Evolutionary conservation across 2,113 vertebrate genomes (phyloP).

Genomic region (Thalassoma bifasciatum): DNA sequence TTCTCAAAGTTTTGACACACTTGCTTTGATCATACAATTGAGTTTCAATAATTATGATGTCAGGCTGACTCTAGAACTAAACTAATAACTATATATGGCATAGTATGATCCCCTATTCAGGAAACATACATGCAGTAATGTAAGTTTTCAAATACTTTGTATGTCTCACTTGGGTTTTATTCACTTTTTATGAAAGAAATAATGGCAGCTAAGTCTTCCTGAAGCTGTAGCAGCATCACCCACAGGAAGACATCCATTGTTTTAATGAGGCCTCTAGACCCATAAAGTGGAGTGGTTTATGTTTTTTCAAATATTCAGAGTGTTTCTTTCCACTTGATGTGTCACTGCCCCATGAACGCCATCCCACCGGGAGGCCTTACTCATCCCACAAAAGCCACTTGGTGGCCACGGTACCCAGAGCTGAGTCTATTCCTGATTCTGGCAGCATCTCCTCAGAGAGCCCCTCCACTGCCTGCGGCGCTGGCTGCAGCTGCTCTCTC

Average conservation of each 20-base stretch:
- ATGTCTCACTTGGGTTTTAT: background rate
- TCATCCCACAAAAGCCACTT: slow-evolving; percentile 49
- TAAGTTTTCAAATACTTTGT: background rate
- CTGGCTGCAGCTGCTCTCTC: slow-evolving; percentile 54
- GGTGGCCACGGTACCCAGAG: slow-evolving; percentile 47
- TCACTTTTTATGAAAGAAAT: background rate
- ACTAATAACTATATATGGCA: slow-evolving; percentile 6
- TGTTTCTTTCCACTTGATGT: slow-evolving; percentile 27
- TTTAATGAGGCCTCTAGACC: slow-evolving; percentile 22
- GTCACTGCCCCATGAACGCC: slow-evolving; percentile 32
- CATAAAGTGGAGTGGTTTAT: slow-evolving; percentile 33
- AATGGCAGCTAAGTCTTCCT: background rate
- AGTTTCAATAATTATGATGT: too few species aligned
- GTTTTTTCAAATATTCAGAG: slow-evolving; percentile 23
- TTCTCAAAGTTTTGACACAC: too few species aligned
- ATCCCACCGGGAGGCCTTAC: slow-evolving; percentile 49
- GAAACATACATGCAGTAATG: background rate
- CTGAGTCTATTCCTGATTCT: slow-evolving; percentile 65
- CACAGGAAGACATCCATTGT: slow-evolving; percentile 20
- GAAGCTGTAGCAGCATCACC: background rate
- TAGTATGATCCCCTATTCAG: background rate
- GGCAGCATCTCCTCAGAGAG: slow-evolving; percentile 49
- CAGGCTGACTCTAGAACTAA: background rate
- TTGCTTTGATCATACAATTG: too few species aligned
- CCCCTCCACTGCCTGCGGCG: slow-evolving; percentile 50